phyloP scores from a whole-genome alignment of 2,797 vertebrate species.

The Notolepis coatsorum region DNA sequence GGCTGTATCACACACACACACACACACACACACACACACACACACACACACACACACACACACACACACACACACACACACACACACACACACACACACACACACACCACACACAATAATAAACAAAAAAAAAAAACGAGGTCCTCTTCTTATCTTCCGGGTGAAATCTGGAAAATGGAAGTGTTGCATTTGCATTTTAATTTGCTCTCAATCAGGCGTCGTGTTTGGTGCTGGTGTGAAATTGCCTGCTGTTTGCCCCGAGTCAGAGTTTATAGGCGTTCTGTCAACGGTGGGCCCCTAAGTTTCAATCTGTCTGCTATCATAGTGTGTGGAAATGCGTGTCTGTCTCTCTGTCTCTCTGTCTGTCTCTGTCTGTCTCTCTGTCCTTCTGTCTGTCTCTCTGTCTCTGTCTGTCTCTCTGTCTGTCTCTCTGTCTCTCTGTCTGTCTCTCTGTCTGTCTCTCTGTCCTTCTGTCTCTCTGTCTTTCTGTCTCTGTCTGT shows the following conservation, averaged over 20 bases:
- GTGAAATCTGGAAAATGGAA: conserved; percentile 71
- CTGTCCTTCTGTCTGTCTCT: conserved; percentile 29
- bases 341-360: conserved; percentile 16
- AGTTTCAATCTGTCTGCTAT: conserved; percentile 70
- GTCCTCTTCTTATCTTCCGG: conserved; percentile 67
- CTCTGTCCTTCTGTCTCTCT: no score
- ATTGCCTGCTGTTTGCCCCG: conserved; percentile 72
- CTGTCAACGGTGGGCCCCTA: conserved; percentile 45
- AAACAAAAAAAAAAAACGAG: conserved; percentile 37
- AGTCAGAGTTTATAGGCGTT: conserved; percentile 54
- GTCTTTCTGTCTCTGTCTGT: no score
- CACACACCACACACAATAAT: no score
- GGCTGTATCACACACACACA: not conserved
- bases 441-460: no score
- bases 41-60: not conserved
- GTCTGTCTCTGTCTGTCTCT: not conserved
- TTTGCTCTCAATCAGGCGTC: conserved; percentile 77
- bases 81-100: no score
- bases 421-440: conserved; percentile 10
- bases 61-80: conserved; percentile 10
- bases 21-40: not conserved
- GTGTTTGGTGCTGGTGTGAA: conserved; percentile 67
- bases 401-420: not conserved
- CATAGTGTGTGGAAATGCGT: conserved; percentile 57
- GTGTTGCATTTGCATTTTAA: conserved; percentile 83